Conservation (phyloP, 2,797 vertebrate species). For the Babyrousa celebensis region DNA sequence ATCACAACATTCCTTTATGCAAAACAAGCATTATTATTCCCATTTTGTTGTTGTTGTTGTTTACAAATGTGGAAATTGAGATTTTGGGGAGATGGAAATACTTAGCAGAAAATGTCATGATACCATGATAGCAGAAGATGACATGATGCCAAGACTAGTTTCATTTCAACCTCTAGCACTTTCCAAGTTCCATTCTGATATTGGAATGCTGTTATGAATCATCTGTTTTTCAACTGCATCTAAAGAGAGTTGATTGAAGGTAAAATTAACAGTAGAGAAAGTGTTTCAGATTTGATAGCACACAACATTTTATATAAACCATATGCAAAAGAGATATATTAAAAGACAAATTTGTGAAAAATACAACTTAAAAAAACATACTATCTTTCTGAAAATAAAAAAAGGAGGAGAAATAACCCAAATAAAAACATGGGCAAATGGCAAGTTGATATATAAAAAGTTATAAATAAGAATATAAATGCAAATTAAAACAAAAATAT, state of each 20-base stretch:
- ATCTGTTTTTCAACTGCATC: constrained; percentile 3
- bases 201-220: not conserved
- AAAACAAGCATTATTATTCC: not conserved
- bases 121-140: not conserved
- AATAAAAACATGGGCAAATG: constrained; percentile 17
- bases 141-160: not conserved
- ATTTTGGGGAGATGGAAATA: constrained; percentile 17
- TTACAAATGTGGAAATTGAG: constrained; percentile 9
- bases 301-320: not conserved
- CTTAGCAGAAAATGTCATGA: not conserved
- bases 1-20: not conserved
- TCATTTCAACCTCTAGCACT: not conserved
- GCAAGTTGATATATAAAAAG: not conserved
- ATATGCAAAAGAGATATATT: not conserved
- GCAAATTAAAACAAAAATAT: constrained; percentile 66
- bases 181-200: constrained; percentile 48
- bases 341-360: constrained; percentile 37
- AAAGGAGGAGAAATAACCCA: constrained; percentile 30
- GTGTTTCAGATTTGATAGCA: not conserved
- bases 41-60: not conserved
- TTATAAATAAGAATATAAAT: constrained; percentile 9
- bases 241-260: constrained; percentile 37
- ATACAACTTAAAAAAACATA: not conserved
- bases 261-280: not conserved
- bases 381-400: constrained; percentile 9